These are phyloP conservation scores for Glossosoma conforme DNA, from an alignment of 1,140 invertebrate genomes.

Conservation along the genomic window DNA sequence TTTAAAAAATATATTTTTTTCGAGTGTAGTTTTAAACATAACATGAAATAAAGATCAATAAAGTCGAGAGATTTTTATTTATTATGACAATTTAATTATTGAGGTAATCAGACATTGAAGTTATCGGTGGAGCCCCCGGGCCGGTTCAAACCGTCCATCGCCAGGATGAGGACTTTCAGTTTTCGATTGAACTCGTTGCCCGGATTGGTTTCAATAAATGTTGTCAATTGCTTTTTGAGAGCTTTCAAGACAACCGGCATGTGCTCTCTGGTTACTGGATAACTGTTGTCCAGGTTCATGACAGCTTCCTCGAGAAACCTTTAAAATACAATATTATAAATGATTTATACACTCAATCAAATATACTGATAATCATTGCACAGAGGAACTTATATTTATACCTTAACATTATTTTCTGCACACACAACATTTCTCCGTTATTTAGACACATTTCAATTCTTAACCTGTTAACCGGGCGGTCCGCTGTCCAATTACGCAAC, in stretches of 20 bases:
- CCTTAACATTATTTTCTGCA: too few relatives aligned
- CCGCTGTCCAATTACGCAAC: too few relatives aligned
- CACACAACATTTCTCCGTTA: too few relatives aligned
- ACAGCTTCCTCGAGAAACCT: constrained; percentile 87
- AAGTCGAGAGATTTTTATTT: too few relatives aligned
- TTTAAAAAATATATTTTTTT: constrained; percentile 16
- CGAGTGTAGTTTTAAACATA: constrained; percentile 12
- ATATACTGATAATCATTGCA: too few relatives aligned
- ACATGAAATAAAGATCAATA: constrained; percentile 11
- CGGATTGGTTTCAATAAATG: constrained; percentile 65
- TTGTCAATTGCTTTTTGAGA: constrained; percentile 67
- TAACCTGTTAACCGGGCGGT: too few relatives aligned
- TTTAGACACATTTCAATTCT: too few relatives aligned
- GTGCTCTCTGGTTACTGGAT: constrained; percentile 77
- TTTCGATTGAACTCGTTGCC: constrained; percentile 61
- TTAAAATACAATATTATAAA: constrained; percentile 33
- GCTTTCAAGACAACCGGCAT: constrained; percentile 72
- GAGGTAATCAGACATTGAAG: not conserved
- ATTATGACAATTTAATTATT: not conserved
- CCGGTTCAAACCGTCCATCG: constrained; percentile 56
- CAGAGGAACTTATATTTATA: too few relatives aligned
- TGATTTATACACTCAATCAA: not conserved
- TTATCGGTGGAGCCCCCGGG: constrained; percentile 2
- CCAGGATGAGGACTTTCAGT: constrained; percentile 77
- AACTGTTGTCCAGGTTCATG: constrained; percentile 70